Evolutionary conservation across 2,888 invertebrate genomes (phyloP).

Genomic region (Nematopogon swammerdamellus): DNA sequence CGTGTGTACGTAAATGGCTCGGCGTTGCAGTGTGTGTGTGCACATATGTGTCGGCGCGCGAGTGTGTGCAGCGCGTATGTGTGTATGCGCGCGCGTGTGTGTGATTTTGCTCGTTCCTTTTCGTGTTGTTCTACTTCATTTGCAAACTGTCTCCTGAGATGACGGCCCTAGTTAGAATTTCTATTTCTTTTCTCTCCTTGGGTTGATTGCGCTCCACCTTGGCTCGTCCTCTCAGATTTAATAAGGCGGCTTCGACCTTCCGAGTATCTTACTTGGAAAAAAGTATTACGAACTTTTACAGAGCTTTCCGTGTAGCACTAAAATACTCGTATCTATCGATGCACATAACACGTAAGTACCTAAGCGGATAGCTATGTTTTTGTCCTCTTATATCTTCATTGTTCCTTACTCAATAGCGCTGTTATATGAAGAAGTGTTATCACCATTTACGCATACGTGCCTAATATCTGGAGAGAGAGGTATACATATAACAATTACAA

Average conservation of each 20-base stretch:
- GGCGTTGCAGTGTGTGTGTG: background rate
- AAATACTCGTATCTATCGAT: too few relatives aligned
- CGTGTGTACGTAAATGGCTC: slow-evolving; percentile 26
- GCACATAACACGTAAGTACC: too few relatives aligned
- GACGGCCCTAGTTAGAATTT: slow-evolving; percentile 37
- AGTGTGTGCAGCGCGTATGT: slow-evolving; percentile 36
- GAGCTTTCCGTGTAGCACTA: too few relatives aligned
- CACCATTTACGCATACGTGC: too few relatives aligned
- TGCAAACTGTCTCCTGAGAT: slow-evolving; percentile 57
- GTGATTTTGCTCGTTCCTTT: slow-evolving; percentile 11
- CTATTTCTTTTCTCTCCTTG: slow-evolving; percentile 22
- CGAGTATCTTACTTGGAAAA: background rate
- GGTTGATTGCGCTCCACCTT: slow-evolving; percentile 51
- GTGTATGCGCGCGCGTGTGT: slow-evolving; percentile 25
- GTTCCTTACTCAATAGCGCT: too few relatives aligned
- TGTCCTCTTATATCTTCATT: too few relatives aligned
- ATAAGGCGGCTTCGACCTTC: background rate
- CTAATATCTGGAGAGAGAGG: too few relatives aligned
- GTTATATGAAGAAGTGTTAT: too few relatives aligned
- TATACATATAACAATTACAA: slow-evolving; percentile 42
- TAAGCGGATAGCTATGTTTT: too few relatives aligned
- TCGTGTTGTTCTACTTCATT: slow-evolving; percentile 35
- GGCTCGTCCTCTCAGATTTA: slow-evolving; percentile 28
- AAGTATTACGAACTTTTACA: too few relatives aligned
- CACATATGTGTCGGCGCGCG: slow-evolving; percentile 10